Conservation (phyloP, 2,113 vertebrate species). For the Ariopsis seemanni region DNA sequence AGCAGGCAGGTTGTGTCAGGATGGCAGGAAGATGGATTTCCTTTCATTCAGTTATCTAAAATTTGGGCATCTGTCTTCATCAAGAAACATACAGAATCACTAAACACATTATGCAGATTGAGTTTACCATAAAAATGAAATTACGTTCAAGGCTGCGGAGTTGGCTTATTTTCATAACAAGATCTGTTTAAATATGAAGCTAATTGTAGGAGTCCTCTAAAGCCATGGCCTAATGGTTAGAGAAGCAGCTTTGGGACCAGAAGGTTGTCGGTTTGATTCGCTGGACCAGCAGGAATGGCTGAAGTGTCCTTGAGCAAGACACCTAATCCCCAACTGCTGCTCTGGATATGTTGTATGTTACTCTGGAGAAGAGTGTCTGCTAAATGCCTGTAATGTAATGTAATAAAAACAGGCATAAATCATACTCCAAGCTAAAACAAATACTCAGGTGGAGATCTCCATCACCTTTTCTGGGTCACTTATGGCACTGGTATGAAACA, state of each 20-base stretch:
- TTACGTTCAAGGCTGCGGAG: not conserved
- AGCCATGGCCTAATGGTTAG: too few relatives aligned
- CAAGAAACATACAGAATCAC: constrained; percentile 12
- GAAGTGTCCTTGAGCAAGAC: too few relatives aligned
- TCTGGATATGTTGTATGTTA: too few relatives aligned
- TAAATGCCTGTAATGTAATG: not conserved
- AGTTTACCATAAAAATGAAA: constrained; percentile 37
- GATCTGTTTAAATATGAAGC: not conserved
- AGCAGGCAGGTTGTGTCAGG: not conserved
- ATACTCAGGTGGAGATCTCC: not conserved
- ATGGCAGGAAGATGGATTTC: constrained; percentile 39
- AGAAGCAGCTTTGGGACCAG: too few relatives aligned
- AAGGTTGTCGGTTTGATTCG: too few relatives aligned
- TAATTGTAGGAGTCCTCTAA: not conserved
- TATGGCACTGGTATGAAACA: not conserved
- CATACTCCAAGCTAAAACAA: not conserved
- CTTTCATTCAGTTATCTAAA: constrained; percentile 25
- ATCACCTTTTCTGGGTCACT: not conserved
- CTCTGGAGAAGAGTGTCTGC: too few relatives aligned
- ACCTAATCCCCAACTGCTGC: too few relatives aligned
- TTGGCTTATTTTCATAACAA: constrained; percentile 10
- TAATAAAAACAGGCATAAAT: not conserved
- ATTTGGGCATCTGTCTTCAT: constrained; percentile 38
- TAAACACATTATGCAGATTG: constrained; percentile 29
- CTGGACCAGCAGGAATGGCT: too few relatives aligned